Evolutionary conservation across 2,113 vertebrate species (phyloP).

Genomic region (Eleginops maclovinus): DNA sequence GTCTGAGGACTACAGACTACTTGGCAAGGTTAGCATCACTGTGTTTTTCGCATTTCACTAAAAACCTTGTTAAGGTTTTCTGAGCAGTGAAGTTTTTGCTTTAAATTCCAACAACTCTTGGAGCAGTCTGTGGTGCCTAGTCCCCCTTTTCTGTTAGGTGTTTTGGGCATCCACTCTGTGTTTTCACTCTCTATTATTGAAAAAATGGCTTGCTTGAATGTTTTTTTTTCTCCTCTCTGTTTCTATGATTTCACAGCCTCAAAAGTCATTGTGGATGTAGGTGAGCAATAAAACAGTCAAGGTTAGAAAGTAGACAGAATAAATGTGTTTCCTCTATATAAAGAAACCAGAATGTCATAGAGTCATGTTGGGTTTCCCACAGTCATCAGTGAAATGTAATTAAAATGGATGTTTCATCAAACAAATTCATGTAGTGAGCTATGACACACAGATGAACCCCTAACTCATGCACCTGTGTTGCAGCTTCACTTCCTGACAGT

Average conservation of each 20-base stretch:
- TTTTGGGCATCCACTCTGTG: conserved; percentile 27
- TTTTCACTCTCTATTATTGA: conserved; percentile 56
- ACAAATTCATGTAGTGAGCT: neutral
- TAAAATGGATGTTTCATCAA: neutral
- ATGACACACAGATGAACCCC: neutral
- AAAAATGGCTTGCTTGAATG: conserved; percentile 51
- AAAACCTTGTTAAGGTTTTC: conserved; percentile 5
- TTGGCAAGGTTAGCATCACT: conserved; percentile 17
- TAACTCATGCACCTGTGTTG: neutral
- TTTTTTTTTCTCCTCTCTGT: conserved; percentile 18
- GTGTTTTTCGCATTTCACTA: conserved; percentile 19
- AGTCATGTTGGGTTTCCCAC: conserved; percentile 27
- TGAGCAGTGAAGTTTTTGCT: neutral
- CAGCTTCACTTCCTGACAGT: neutral
- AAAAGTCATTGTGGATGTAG: conserved; percentile 18
- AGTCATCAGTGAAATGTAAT: neutral
- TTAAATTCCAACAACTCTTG: conserved; percentile 43
- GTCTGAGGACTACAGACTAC: neutral
- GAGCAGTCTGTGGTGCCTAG: conserved; percentile 12
- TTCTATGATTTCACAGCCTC: conserved; percentile 5
- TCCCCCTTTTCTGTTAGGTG: neutral
- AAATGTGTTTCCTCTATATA: neutral
- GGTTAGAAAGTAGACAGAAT: conserved; percentile 1
- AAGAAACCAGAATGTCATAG: neutral
- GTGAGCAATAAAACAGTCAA: conserved; percentile 16